Conservation (phyloP, 2,113 vertebrate genomes). For the Dryoscopus gambensis region DNA sequence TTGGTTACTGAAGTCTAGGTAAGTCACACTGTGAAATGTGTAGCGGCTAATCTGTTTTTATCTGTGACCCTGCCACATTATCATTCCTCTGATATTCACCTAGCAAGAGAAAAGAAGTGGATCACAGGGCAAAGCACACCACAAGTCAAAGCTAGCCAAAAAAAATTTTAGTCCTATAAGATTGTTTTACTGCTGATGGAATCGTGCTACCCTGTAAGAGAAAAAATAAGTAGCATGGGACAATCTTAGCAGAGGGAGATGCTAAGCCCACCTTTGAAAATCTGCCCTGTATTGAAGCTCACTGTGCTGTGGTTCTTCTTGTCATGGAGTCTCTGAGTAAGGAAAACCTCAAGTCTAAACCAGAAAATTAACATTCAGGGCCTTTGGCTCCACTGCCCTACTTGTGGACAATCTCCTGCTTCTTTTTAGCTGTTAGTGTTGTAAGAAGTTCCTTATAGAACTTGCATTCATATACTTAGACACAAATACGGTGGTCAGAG, state of each 20-base stretch:
- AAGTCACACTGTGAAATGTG: background rate
- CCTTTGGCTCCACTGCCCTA: background rate
- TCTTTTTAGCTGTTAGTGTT: background rate
- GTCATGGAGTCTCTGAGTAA: background rate
- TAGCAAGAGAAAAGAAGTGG: background rate
- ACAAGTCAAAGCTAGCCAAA: background rate
- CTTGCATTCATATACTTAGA: background rate
- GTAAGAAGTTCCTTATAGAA: background rate
- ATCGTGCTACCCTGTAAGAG: rapidly evolving
- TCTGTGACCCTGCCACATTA: background rate
- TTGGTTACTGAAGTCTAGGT: background rate
- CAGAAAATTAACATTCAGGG: background rate
- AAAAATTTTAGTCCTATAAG: background rate
- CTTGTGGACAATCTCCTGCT: background rate
- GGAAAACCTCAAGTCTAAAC: background rate
- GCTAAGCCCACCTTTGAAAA: background rate
- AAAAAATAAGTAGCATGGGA: background rate
- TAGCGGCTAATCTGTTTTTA: background rate
- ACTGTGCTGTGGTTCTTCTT: rapidly evolving
- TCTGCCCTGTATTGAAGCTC: background rate
- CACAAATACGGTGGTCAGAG: rapidly evolving
- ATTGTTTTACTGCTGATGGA: background rate
- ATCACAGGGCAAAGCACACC: background rate
- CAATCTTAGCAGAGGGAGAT: background rate
- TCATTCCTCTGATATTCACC: background rate